Percentiles rank a stretch among this genome's conserved stretches.
These are phyloP conservation scores for Delichon dasypus DNA, from an alignment of 2,797 vertebrate genomes.

Conservation along the genomic window DNA sequence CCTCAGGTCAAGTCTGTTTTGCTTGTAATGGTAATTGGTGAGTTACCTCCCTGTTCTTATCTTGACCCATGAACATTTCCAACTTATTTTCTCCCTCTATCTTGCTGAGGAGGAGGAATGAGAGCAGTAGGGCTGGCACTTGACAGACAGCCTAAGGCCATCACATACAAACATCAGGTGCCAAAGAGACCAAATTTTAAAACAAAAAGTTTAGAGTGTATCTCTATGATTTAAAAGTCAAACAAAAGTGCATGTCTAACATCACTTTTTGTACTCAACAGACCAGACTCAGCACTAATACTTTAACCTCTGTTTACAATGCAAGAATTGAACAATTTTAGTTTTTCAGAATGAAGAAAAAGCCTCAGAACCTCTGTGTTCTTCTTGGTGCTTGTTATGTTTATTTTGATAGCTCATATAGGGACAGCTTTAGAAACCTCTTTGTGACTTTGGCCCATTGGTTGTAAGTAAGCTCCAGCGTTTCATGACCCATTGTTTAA, in stretches of 20 bases:
- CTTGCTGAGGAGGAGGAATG: neutral
- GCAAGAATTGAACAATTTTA: neutral
- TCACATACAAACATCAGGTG: neutral
- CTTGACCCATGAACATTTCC: neutral
- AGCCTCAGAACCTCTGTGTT: neutral
- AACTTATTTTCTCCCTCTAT: neutral
- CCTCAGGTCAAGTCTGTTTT: neutral
- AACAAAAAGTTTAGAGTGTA: neutral
- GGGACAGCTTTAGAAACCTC: neutral
- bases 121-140: neutral
- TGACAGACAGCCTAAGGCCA: neutral
- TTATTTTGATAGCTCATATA: neutral
- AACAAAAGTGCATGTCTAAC: neutral
- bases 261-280: neutral
- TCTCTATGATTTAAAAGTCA: neutral
- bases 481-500: neutral
- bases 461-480: neutral
- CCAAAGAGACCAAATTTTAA: neutral
- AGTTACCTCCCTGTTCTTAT: neutral
- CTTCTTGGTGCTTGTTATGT: neutral
- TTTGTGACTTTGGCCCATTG: neutral
- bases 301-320: neutral
- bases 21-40: neutral
- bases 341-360: neutral
- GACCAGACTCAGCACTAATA: neutral